A percentile compares a stretch with the other conserved stretches of the same genome.
phyloP scores from a whole-genome alignment of 2,797 vertebrate species.

The Gadopsis bispinosus region DNA sequence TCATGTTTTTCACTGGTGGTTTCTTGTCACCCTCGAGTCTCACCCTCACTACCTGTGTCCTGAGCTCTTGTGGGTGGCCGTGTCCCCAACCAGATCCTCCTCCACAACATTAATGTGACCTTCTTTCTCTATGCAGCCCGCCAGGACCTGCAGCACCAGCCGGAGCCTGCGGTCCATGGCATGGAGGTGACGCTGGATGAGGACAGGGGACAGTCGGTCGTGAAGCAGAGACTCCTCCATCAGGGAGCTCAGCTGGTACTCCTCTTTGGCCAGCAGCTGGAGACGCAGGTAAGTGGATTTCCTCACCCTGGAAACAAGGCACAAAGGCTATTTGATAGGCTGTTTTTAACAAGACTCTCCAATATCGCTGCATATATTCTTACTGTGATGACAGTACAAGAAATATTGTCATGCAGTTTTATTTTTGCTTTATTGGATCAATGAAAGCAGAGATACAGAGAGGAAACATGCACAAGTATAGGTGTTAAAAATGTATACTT shows the following conservation, averaged over 20 bases:
- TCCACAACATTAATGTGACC: slow-evolving; percentile 89
- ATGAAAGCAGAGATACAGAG: not conserved
- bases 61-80: slow-evolving; percentile 78
- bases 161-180: slow-evolving; percentile 95
- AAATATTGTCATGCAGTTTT: not conserved
- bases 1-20: slow-evolving; percentile 32
- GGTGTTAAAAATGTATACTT: not conserved
- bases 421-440: not conserved
- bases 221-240: slow-evolving; percentile 93
- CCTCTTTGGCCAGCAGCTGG: slow-evolving; percentile 95
- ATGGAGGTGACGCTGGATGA: slow-evolving; percentile 91
- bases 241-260: slow-evolving; percentile 91
- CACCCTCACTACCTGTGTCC: slow-evolving; percentile 92
- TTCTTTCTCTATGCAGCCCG: slow-evolving; percentile 92
- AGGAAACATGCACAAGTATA: not conserved
- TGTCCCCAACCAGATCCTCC: slow-evolving; percentile 86
- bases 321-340: not conserved
- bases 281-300: slow-evolving; percentile 94
- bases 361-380: not conserved
- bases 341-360: not conserved
- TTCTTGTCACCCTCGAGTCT: slow-evolving; percentile 33
- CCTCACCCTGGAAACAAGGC: slow-evolving; percentile 85
- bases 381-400: not conserved
- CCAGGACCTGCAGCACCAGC: slow-evolving; percentile 89
- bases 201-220: slow-evolving; percentile 91